Conservation (phyloP, 2,888 invertebrate species). For the Scaptomyza flava region DNA sequence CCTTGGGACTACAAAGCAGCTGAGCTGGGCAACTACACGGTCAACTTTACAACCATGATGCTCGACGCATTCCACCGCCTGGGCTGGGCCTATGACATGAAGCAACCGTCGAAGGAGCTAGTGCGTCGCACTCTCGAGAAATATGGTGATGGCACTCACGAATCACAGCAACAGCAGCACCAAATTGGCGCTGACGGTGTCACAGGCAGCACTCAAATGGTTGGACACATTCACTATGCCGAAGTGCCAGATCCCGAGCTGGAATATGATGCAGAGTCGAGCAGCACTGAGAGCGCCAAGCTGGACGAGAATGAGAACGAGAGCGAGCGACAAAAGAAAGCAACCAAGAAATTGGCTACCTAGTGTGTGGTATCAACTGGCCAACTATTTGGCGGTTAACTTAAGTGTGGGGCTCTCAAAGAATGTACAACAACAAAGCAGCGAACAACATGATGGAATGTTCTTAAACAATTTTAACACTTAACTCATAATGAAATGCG, state of each 20-base stretch:
- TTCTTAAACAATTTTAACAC: slow-evolving; percentile 46
- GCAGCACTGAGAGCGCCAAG: slow-evolving; percentile 82
- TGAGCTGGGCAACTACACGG: slow-evolving; percentile 89
- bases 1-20: slow-evolving; percentile 97
- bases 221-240: slow-evolving; percentile 78
- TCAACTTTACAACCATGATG: slow-evolving; percentile 89
- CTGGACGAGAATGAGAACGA: slow-evolving; percentile 81
- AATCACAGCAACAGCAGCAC: slow-evolving; percentile 31
- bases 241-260: slow-evolving; percentile 82
- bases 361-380: slow-evolving; percentile 7
- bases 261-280: slow-evolving; percentile 81
- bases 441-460: slow-evolving; percentile 17
- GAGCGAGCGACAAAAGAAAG: slow-evolving; percentile 68
- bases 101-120: slow-evolving; percentile 87
- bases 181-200: slow-evolving; percentile 24
- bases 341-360: slow-evolving; percentile 55
- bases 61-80: slow-evolving; percentile 89
- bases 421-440: slow-evolving; percentile 27
- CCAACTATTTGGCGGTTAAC: slow-evolving; percentile 19
- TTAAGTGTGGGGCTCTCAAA: slow-evolving; percentile 40
- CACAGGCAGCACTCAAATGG: slow-evolving; percentile 37
- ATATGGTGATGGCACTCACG: slow-evolving; percentile 83
- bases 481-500: slow-evolving; percentile 61
- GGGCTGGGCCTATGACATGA: slow-evolving; percentile 92
- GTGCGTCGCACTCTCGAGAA: slow-evolving; percentile 86